Base-by-base conservation (phyloP, 2,113 vertebrate species). In the Myotis yumanensis region DNA sequence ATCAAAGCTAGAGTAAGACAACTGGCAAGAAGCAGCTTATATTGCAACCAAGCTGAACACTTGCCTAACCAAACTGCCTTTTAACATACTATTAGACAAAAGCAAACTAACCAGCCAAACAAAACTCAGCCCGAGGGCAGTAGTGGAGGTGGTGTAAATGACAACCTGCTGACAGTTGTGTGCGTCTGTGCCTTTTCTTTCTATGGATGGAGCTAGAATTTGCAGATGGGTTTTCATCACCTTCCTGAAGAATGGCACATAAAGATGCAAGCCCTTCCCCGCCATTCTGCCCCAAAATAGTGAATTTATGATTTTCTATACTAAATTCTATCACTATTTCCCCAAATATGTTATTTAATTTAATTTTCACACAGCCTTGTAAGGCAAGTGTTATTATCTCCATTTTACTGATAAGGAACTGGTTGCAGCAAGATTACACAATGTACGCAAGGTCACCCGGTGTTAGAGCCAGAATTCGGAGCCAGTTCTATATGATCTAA, bases 321-420 rank as follows among this genome's bases (percentile, higher is more conserved):
- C n/a, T 89, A 84, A 48, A 81, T 86, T 52, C 62, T 77, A 57
- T 15, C 35, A 35, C 10, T 16, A 1, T 62, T 68, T 95, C 28
- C n/a, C 15, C 12, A 77, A 59, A 59, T 73, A 59, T 46, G n/a
- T 64, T 79, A 54, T 71, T 96, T 84, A 43, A 79, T 59, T 92
- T 92, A 84, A 93, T 72, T 43, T 92, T 93, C 25, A 22, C 48
- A 73, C 4, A 64, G 62, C 25, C 20, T 86, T 86, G 5, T 64
- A 57, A 66, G 7, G 23, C 68, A 77, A 82, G 40, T 37, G 59
- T 37, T 66, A 68, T 43, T 32, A 15, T 25, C 54, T 88, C 72
- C 68, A 85, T 52, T 86, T 92, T 30, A 54, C 30, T 11, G 23
- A 20, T 86, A 75, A 96, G 17, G 75, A 91, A 57, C 48, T 89